Base-by-base conservation (phyloP, 2,113 vertebrate species). In the Zeus faber region DNA sequence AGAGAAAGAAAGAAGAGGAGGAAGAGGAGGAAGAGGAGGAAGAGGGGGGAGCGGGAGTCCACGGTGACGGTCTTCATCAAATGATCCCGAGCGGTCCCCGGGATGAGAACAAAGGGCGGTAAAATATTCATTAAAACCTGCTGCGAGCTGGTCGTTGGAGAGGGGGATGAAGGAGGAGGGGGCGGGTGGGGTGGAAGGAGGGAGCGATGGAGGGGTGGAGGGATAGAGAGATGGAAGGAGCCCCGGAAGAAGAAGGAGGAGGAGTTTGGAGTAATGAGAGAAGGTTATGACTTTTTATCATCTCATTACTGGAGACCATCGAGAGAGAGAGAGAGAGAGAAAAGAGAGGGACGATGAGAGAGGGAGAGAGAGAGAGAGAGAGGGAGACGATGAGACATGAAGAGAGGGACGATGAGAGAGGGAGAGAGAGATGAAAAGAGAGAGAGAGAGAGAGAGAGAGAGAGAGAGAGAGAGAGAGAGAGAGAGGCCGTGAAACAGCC, bases 81-180 rank as follows among this genome's bases (percentile, higher is more conserved):
- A 50, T 81, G 80, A 83, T 79, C 83, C 73, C 65, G 68, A 64
- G 74, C 70, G 83, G 77, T 68, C 58, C 67, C 52, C 65, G 70
- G 76, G 73, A 88, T 83, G 79, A 83, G 83, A 88, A 88, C 76
- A 89, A 87, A 86, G 82, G 60, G 41, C 70, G 76, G 65, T 89
- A 84, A 88, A 89, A 88, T 85, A 88, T 87, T 88, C 83, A 89
- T 90, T 87, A 88, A 88, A 90, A 84, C 67, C 85, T 82, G 76
- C 79, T 81, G 70, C 48, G 70, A 74, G 79, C 78, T 75, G 46
- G 8, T 81, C 64, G 65, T 70, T 79, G 62, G 65, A 46, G 56
- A 7, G 43, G 69, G 66, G 58, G 67, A 55, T 54, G 4, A 22
- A 23, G 20, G 23, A 18, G 2, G 8, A 1, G 1, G 22, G 35